Evolutionary conservation across 2,797 vertebrate species (phyloP).

Genomic region (Sebastes itinus): DNA sequence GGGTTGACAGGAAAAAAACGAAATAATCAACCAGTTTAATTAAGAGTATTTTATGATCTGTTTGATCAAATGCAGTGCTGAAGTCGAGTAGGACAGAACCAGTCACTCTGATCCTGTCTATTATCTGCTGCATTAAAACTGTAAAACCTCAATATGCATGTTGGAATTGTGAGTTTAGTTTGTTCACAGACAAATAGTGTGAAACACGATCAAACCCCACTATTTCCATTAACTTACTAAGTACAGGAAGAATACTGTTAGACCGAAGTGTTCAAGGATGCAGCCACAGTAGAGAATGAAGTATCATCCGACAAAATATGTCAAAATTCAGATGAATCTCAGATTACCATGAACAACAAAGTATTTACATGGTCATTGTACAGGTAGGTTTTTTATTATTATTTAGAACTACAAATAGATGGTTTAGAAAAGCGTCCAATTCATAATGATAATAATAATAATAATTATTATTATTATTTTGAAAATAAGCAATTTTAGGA

Average conservation of each 20-base stretch:
- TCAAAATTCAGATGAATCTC: neutral
- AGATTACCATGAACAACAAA: neutral
- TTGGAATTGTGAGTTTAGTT: neutral
- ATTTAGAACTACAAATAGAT: neutral
- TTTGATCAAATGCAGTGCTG: neutral
- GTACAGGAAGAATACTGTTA: neutral
- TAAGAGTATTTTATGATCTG: neutral
- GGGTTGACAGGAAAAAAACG: no score
- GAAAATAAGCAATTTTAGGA: accelerated
- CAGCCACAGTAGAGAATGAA: neutral
- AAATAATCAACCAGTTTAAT: neutral
- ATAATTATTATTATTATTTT: no score
- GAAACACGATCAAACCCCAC: neutral
- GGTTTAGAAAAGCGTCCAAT: neutral
- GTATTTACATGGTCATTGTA: neutral
- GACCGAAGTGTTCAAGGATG: neutral
- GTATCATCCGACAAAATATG: neutral
- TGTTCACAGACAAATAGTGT: neutral
- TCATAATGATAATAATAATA: no score
- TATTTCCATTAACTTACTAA: neutral
- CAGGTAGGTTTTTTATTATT: neutral
- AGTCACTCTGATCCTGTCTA: no score
- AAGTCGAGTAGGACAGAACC: neutral
- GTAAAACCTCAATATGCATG: neutral
- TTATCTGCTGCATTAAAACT: no score